A percentile compares a stretch with the other conserved stretches of the same genome.
These are phyloP conservation scores for Thymelicus lineola DNA, from an alignment of 2,888 invertebrate genomes.

Conservation along the genomic window DNA sequence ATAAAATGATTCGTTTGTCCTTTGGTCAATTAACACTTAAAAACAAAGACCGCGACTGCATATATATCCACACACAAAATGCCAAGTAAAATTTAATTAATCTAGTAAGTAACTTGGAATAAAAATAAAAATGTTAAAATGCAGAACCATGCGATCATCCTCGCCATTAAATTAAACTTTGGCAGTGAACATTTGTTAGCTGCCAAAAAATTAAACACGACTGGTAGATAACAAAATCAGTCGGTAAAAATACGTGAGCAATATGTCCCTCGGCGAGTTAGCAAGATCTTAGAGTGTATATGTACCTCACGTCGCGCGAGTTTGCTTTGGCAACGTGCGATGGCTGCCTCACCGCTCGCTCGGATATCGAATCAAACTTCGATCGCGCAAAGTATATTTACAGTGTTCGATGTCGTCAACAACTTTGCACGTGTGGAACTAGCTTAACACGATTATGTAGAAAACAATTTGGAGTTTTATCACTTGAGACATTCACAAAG, in stretches of 20 bases:
- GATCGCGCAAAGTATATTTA: slow-evolving; percentile 62
- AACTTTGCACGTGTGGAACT: slow-evolving; percentile 39
- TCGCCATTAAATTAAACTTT: background rate
- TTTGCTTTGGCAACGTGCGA: slow-evolving; percentile 77
- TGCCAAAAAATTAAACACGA: slow-evolving; percentile 75
- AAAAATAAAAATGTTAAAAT: background rate
- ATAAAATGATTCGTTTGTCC: too few species aligned
- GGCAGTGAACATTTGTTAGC: slow-evolving; percentile 14
- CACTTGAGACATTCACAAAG: slow-evolving; percentile 3
- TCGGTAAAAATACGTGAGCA: slow-evolving; percentile 77
- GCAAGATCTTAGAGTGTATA: slow-evolving; percentile 67
- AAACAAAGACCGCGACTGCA: too few species aligned
- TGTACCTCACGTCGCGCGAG: slow-evolving; percentile 76
- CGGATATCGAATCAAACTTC: slow-evolving; percentile 71
- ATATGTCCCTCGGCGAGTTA: slow-evolving; percentile 70
- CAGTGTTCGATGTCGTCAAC: slow-evolving; percentile 52
- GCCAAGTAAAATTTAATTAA: too few species aligned
- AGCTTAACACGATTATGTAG: slow-evolving; percentile 29
- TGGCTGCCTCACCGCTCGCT: slow-evolving; percentile 68
- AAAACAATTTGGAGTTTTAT: slow-evolving; percentile 28
- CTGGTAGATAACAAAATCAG: slow-evolving; percentile 74
- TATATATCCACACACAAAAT: too few species aligned
- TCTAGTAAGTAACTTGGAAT: background rate
- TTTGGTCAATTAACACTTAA: too few species aligned
- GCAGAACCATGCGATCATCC: background rate